A percentile compares a stretch with the other conserved stretches of the same genome.
Evolutionary conservation across 2,797 vertebrate genomes (phyloP).

Genomic region (Alosa sapidissima): DNA sequence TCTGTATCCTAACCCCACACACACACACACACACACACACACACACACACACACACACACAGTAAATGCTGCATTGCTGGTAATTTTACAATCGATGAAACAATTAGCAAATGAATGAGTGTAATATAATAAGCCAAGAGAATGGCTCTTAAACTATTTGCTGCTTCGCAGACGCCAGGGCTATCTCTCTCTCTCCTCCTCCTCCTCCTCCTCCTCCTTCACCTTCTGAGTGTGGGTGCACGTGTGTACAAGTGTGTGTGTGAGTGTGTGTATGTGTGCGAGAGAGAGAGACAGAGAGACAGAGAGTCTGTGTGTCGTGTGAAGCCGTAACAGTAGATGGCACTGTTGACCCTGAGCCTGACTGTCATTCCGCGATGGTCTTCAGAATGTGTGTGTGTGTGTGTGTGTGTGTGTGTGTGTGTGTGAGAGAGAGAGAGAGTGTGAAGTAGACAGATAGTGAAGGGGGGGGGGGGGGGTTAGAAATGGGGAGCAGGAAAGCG

Average conservation of each 20-base stretch:
- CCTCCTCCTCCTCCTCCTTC: background rate
- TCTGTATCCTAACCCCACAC: slow-evolving; percentile 38
- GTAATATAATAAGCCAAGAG: slow-evolving; percentile 65
- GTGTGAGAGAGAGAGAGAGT: no score
- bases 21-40: background rate
- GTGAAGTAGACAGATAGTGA: background rate
- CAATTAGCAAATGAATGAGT: slow-evolving; percentile 71
- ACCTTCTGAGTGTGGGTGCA: slow-evolving; percentile 21
- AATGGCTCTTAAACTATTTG: slow-evolving; percentile 52
- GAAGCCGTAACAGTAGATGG: slow-evolving; percentile 65
- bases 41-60: background rate
- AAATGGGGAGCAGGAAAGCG: background rate
- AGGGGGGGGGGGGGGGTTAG: slow-evolving; percentile 31
- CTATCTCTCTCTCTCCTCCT: background rate
- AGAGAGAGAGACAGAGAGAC: background rate
- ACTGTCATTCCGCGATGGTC: background rate
- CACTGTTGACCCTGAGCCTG: slow-evolving; percentile 65
- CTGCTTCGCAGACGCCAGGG: slow-evolving; percentile 32
- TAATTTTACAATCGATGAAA: slow-evolving; percentile 59
- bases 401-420: slow-evolving; percentile 14
- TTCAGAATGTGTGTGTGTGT: slow-evolving; percentile 7
- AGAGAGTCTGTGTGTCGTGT: background rate
- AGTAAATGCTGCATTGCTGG: slow-evolving; percentile 19
- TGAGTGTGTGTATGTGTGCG: background rate
- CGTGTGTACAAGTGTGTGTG: slow-evolving; percentile 36